Conservation (phyloP, 2,113 vertebrate genomes). For the Coreoperca whiteheadi region DNA sequence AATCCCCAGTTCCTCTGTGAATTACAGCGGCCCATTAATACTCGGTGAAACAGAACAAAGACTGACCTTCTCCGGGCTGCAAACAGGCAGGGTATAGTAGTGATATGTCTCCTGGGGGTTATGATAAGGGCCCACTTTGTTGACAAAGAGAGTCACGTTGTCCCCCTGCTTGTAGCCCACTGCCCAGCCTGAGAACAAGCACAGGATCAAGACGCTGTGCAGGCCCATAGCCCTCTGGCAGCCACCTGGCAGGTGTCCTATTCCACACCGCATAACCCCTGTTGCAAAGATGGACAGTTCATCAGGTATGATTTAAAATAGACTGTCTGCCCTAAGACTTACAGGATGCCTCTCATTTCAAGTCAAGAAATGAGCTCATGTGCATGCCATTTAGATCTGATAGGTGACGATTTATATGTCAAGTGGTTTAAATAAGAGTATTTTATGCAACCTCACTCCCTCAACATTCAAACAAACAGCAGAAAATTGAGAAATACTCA, state of each 20-base stretch:
- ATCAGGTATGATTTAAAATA: slow-evolving; percentile 23
- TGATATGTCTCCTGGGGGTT: slow-evolving; percentile 97
- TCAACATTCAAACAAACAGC: background rate
- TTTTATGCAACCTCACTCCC: slow-evolving; percentile 24
- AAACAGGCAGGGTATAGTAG: slow-evolving; percentile 93
- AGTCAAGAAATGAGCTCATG: background rate
- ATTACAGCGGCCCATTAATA: background rate
- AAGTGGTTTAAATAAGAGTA: background rate
- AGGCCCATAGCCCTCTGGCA: slow-evolving; percentile 59
- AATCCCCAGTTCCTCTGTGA: background rate
- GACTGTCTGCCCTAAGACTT: background rate
- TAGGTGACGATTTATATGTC: background rate
- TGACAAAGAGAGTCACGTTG: slow-evolving; percentile 90
- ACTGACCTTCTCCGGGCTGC: slow-evolving; percentile 89
- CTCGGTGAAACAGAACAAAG: slow-evolving; percentile 11
- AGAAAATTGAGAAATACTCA: slow-evolving; percentile 10
- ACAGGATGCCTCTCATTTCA: background rate
- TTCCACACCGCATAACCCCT: slow-evolving; percentile 66
- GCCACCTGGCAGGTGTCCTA: slow-evolving; percentile 51
- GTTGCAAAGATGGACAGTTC: slow-evolving; percentile 44
- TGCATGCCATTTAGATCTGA: fast-evolving
- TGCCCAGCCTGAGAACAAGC: slow-evolving; percentile 76
- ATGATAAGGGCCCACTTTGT: slow-evolving; percentile 96
- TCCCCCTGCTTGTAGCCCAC: slow-evolving; percentile 87
- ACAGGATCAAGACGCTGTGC: slow-evolving; percentile 78